Evolutionary conservation across 2,797 vertebrate genomes (phyloP), one percentile per base, ranked within the genome.

Genomic region (Poliocrania exsul): DNA sequence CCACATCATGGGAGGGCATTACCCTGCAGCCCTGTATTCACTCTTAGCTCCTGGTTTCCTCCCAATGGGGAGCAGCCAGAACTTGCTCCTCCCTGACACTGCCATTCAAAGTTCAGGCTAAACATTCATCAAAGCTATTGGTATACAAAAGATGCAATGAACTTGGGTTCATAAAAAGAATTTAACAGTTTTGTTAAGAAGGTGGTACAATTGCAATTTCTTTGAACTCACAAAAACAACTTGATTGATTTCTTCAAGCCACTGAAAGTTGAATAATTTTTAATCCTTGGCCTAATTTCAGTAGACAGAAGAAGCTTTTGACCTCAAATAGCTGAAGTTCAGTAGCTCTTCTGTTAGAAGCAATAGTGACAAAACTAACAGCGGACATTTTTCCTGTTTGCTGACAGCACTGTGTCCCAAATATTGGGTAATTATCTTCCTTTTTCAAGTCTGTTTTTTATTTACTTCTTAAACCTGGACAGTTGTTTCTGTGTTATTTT

Each of bases 11-110:
- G 13, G 20, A 42, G 16, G 47, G 11, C 4, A 8, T 20, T 20
- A 17, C 13, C 4, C 16, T 49, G 15, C 13, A 28, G 29, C 16
- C 37, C 26, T 33, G 13, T 7, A 11, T n/a, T 40, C 28, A 40
- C 8, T 6, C 33, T 57, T 38, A n/a, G 11, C 13, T 73, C 40
- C 46, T 31, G 44, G 6, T 20, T 64, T 1, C 17, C 1, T n/a
- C 6, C 4, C 16, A 6, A 5, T 0, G 2, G 3, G 7, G 9
- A 75, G 10, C 35, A 80, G 19, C 1, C 33, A 74, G 31, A 66
- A 13, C 17, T 35, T 38, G 25, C 25, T 60, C 19, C 9, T 49
- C 6, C 8, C 6, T 50, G 28, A 19, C 16, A 35, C 4, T 13
- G 24, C 29, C 20, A 49, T 31, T 53, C 35, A 25, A 49, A 40